Percentiles rank a stretch among this genome's conserved stretches.
phyloP scores from a whole-genome alignment of 1,140 invertebrate genomes.

The Hypsibius dujardini region DNA sequence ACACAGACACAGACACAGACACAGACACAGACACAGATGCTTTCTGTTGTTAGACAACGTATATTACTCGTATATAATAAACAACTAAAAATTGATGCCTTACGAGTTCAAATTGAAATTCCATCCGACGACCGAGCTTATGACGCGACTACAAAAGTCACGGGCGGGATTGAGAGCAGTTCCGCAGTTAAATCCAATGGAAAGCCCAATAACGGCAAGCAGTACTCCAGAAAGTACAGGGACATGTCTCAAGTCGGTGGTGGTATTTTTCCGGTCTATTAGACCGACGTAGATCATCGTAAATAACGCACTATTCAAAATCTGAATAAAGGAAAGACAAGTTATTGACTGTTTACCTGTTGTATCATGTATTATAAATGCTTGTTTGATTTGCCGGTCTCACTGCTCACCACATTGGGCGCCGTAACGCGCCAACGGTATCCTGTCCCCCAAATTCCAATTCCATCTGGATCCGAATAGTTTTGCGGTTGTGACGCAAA shows the following conservation, averaged over 20 bases:
- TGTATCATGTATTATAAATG: too few species aligned
- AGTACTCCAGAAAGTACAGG: constrained; percentile 39
- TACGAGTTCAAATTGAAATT: constrained; percentile 38
- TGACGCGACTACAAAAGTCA: constrained; percentile 42
- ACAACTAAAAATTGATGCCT: neutral
- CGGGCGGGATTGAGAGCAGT: constrained; percentile 47
- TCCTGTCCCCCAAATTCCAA: too few species aligned
- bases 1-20: too few species aligned
- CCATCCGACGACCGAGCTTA: constrained; percentile 40
- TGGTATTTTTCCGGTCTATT: constrained; percentile 38
- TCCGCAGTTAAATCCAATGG: constrained; percentile 41
- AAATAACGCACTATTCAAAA: constrained; percentile 42
- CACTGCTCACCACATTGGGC: too few species aligned
- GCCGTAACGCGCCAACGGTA: too few species aligned
- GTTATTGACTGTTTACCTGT: too few species aligned
- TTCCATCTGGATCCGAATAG: too few species aligned
- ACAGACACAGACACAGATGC: too few species aligned
- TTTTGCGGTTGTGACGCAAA: too few species aligned
- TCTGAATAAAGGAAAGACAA: constrained; percentile 28
- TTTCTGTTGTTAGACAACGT: too few species aligned
- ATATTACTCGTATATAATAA: too few species aligned
- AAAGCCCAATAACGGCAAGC: constrained; percentile 39
- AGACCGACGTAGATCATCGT: constrained; percentile 39
- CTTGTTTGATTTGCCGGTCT: too few species aligned
- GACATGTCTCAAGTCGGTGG: constrained; percentile 32